Base-by-base conservation (phyloP, 2,113 vertebrate species). In the Syngnathoides biaculeatus region DNA sequence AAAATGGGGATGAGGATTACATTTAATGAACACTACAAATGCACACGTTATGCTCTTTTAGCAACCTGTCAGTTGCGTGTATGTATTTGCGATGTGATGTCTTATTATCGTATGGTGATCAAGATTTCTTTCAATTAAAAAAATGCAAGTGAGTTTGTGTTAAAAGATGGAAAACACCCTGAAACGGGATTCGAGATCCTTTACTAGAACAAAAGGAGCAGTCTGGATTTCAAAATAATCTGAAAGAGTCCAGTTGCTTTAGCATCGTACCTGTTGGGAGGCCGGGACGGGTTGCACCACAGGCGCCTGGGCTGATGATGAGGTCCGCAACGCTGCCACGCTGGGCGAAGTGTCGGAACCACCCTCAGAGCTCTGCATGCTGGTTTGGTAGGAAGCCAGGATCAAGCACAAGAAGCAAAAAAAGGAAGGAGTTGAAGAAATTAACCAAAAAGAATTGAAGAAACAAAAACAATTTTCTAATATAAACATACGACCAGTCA, bases 291-390 rank as follows among this genome's bases (percentile, higher is more conserved):
- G 91, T 87, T 96, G 97, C 70, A 96, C 94, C 26, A 95, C 95
- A 0, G 95, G 94, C 0, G 94, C 94, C 74, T 94, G 95, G 64
- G 94, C 89, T 3, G 95, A 87, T 1, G 94, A 93, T 3, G 95
- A 91, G 0, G 95, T 86, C 70, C 93, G 91, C 85, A 98, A 87
- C 0, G 94, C 43, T 20, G 88, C 86, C 85, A 95, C 94, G 0
- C 94, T 93, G 65, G 94, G 86, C 1, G 95, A 87, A 4, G 94
- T 81, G 65, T 97, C 95, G 19, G 95, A 92, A 75, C 92, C 93
- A 59, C 89, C 91, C 87, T 99, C 95, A 0, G 97, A 90, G 83
- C 90, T 95, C 94, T 99, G 97, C 97, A 98, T 98, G 85, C 92
- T 98, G 88, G 40, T 85, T 79, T 22, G n/a, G 3, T 7, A 47